Evolutionary conservation across 2,888 invertebrate species (phyloP), one percentile per base, ranked within the genome.

Genomic region (Andrena bucephala): DNA sequence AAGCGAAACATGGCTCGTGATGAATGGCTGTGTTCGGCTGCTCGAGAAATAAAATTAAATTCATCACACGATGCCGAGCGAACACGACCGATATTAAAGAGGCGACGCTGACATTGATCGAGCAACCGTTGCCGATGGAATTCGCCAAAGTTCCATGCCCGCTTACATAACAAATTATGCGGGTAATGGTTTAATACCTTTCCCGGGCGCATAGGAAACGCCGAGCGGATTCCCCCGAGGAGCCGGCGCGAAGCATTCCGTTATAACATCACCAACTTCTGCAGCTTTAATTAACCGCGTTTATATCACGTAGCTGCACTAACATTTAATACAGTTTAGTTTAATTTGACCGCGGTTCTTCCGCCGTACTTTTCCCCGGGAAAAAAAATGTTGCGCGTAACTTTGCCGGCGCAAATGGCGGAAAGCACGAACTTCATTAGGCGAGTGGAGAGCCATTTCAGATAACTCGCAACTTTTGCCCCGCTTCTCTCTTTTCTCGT

Each of bases 161-260:
- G 82, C 59, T 82, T 82, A 63, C 71, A 67, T 87, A 86, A 87
- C 86, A 87, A 86, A 86, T 85, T 85, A 85, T 79, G 82, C 73
- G 62, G 69, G 85, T 78, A 85, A 86, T 83, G 85, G 83, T 86
- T 86, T 87, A 86, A 86, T 87, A 87, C 79, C 80, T 83, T 83
- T 67, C 42, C 83, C 60, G 27, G 42, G 27, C 27, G 54, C 50
- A 57, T 73, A 27, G 52, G 48, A 50, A 77, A 72, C 60, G 52
- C 33, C 29, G 13, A 29, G 27, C 8, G 33, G 33, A 31, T 71
- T n/a, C 54, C 68, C 27, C 20, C 4, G 16, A 16, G 74, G 63
- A 42, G n/a, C 10, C 24, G 33, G 71, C 16, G 83, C 48, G 42
- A 62, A 73, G 77, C 83, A 65, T 66, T 65, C 65, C 60, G 83